Percentiles rank a stretch among this genome's conserved stretches.
Evolutionary conservation across 2,888 invertebrate species (phyloP).

Genomic region (Euzetes globulus): DNA sequence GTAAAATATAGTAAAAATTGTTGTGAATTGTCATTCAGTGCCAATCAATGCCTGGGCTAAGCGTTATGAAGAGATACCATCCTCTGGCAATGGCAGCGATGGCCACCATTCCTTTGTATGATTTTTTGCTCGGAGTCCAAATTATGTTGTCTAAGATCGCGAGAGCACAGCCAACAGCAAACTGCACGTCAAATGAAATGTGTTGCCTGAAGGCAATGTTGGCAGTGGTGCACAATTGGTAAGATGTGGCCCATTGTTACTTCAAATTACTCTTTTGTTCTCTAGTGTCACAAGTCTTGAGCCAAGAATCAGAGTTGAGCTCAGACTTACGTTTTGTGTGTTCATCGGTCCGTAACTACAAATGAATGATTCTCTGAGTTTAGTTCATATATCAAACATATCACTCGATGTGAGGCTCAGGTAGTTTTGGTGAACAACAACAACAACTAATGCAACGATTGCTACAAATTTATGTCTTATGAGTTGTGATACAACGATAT

Average conservation of each 20-base stretch:
- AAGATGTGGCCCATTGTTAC: neutral
- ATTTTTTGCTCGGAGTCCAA: constrained; percentile 12
- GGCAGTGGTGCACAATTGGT: neutral
- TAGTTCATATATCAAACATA: neutral
- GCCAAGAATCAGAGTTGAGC: neutral
- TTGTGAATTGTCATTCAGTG: constrained; percentile 13
- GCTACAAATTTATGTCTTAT: neutral
- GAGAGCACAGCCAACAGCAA: neutral
- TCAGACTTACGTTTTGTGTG: neutral
- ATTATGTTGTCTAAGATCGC: constrained; percentile 5
- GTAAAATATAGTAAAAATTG: constrained; percentile 7
- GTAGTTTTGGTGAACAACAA: constrained; percentile 1
- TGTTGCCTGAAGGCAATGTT: neutral
- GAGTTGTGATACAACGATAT: neutral
- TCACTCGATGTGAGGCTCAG: neutral
- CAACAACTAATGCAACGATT: neutral
- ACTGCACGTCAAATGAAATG: constrained; percentile 9
- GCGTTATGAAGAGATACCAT: neutral
- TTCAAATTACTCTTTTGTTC: constrained; percentile 24
- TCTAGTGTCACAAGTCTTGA: constrained; percentile 9
- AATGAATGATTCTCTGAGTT: neutral
- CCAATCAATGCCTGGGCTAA: constrained; percentile 7
- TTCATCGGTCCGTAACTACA: constrained; percentile 3
- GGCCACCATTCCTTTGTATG: neutral
- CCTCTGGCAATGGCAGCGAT: neutral